Percentiles rank a stretch among this genome's conserved stretches.
Evolutionary conservation across 2,113 vertebrate genomes (phyloP).

Genomic region (Lepus americanus): DNA sequence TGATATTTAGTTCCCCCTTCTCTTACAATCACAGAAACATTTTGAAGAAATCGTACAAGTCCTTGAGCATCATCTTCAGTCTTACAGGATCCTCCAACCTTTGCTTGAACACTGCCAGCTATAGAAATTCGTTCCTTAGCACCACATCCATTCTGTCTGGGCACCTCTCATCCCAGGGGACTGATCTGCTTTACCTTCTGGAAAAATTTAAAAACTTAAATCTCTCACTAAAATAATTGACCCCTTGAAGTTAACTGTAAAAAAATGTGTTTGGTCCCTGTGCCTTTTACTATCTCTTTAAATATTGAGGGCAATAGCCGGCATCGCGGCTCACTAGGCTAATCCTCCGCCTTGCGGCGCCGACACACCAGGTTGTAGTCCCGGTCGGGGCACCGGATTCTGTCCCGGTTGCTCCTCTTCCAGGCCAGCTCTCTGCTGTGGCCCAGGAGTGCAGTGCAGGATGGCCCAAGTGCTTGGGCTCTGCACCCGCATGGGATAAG

Average conservation of each 20-base stretch:
- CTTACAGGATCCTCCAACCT: not conserved
- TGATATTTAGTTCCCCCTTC: not conserved
- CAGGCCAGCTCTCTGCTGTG: too few relatives aligned
- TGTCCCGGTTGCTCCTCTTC: too few relatives aligned
- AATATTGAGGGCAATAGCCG: not conserved
- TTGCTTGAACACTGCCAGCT: not conserved
- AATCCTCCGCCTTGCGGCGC: too few relatives aligned
- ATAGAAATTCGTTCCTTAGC: not conserved
- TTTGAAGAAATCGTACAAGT: not conserved
- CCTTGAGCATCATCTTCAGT: not conserved
- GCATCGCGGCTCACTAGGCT: too few relatives aligned
- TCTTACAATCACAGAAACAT: not conserved
- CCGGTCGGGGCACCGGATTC: too few relatives aligned
- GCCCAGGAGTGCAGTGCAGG: too few relatives aligned
- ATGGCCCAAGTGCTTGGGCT: too few relatives aligned
- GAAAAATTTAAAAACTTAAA: not conserved
- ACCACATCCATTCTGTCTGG: not conserved
- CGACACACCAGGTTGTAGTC: too few relatives aligned
- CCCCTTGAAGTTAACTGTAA: not conserved
- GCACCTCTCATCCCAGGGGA: not conserved
- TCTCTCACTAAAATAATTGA: not conserved
- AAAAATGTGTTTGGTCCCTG: not conserved
- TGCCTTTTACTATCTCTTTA: conserved; percentile 7
- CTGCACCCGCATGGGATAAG: too few relatives aligned
- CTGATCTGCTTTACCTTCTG: not conserved